Evolutionary conservation across 1,140 invertebrate genomes (phyloP), one percentile per base, ranked within the genome.

Genomic region (Nylanderia fulva): DNA sequence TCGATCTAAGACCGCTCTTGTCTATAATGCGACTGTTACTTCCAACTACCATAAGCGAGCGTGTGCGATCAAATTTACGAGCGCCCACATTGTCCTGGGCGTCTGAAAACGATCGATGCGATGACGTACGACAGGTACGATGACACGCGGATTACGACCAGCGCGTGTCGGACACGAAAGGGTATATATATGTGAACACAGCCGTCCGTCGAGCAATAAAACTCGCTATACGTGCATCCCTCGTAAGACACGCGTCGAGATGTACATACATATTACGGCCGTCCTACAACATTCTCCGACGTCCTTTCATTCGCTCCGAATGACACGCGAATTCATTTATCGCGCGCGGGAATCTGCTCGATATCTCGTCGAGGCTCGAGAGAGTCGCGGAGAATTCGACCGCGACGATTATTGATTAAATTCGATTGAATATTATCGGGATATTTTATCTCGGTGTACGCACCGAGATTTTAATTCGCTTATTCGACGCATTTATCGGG

Each of bases 61-160:
- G 36, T 77, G 71, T 66, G 79, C 18, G 61, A 56, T 83, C 84
- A 88, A 88, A 88, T 88, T 89, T 86, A 88, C 84, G 88, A 89
- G 87, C 76, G 77, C 56, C 56, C 63, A 69, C 56, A 84, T 66
- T 72, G 64, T 76, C 66, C 52, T 45, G n/a, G n/a, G n/a, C n/a
- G 77, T 87, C 86, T 85, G 36, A 54, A 74, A 42, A 60, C 63
- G 64, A 18, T 61, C 77, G 42, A 68, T 71, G 13, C 86, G 84
- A 86, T 88, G 88, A 89, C 60, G 79, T 84, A 74, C 84, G 86
- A 74, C 72, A 79, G 72, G 54, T 84, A 74, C 79, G 87, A 86
- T 75, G 84, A 88, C 87, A 79, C 61, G 54, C 79, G 56, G 71
- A 89, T 89, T 89, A 88, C 88, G 87, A 63, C 15, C 77, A 39